These are phyloP conservation scores for Chlorodrepanis virens DNA, from an alignment of 2,113 vertebrate genomes.

Conservation along the genomic window DNA sequence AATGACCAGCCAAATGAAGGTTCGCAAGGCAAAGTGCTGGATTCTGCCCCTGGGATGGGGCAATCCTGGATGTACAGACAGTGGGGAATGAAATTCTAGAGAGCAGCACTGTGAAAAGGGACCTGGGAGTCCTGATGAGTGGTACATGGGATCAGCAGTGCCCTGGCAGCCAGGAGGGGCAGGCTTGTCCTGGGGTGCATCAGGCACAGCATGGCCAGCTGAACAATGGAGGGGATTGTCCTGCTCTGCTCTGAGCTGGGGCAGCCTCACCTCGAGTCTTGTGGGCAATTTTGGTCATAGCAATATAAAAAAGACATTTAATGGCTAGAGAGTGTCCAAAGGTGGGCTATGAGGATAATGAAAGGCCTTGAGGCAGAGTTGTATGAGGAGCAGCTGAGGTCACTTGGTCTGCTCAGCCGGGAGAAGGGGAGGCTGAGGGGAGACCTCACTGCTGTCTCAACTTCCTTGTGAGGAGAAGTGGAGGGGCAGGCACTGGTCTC, in stretches of 20 bases:
- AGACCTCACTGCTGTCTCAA: background rate
- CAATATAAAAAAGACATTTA: background rate
- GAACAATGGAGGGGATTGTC: background rate
- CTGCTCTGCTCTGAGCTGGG: rapidly evolving
- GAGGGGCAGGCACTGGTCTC: background rate
- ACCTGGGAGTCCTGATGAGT: rapidly evolving
- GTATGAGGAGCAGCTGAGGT: rapidly evolving
- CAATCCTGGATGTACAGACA: background rate
- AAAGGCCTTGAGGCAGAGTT: rapidly evolving
- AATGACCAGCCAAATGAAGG: background rate
- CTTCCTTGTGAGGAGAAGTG: background rate
- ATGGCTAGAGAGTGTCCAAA: background rate
- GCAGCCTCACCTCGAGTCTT: rapidly evolving
- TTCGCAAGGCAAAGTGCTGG: background rate
- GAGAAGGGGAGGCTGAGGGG: background rate
- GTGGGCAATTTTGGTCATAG: background rate
- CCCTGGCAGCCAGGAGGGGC: background rate
- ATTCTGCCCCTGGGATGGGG: background rate
- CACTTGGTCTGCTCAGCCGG: background rate
- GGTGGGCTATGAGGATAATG: background rate
- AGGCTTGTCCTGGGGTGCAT: rapidly evolving
- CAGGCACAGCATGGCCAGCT: rapidly evolving
- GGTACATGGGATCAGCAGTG: background rate
- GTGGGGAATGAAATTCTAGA: background rate
- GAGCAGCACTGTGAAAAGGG: background rate